Evolutionary conservation across 2,888 invertebrate genomes (phyloP), one percentile per base, ranked within the genome.

Genomic region (Stenichneumon culpator): DNA sequence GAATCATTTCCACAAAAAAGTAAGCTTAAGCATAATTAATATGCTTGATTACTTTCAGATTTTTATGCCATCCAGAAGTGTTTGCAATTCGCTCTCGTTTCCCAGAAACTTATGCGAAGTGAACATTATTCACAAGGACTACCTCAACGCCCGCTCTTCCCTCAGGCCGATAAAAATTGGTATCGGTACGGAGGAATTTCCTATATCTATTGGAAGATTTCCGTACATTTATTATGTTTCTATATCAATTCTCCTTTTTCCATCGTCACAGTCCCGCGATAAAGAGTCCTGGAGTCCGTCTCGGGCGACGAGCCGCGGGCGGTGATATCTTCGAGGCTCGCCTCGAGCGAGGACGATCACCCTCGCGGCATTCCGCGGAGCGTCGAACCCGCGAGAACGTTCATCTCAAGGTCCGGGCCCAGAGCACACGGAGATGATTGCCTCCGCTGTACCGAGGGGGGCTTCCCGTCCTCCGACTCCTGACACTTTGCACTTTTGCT

Each of bases 261-360:
- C 14, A 11, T 78, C 65, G 36, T 60, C 44, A 39, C 57, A 22
- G 50, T 63, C 52, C 39, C 44, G 39, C 78, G 68, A 70, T 54
- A 65, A 63, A 32, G 78, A 60, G 81, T 77, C 68, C 77, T 81
- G 67, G 52, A 81, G 60, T 57, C 47, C 67, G 80, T 57, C 47
- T 70, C 70, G 57, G 63, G 72, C 70, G 65, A 44, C 75, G 70
- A 70, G 47, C 50, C 52, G 82, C 82, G 77, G 83, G 78, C 82
- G 73, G 79, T 70, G 85, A 85, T 39, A 39, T 85, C 79, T 68
- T 69, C 50, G 82, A 74, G 79, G 79, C 72, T 52, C 72, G 75
- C 82, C 87, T 80, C 77, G 81, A 84, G 84, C 79, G 85, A 85
- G 82, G 85, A 85, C 85, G 85, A 85, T 85, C 85, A 85, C 85